phyloP scores from a whole-genome alignment of 1,140 invertebrate species.

The Thaumatotibia leucotreta region DNA sequence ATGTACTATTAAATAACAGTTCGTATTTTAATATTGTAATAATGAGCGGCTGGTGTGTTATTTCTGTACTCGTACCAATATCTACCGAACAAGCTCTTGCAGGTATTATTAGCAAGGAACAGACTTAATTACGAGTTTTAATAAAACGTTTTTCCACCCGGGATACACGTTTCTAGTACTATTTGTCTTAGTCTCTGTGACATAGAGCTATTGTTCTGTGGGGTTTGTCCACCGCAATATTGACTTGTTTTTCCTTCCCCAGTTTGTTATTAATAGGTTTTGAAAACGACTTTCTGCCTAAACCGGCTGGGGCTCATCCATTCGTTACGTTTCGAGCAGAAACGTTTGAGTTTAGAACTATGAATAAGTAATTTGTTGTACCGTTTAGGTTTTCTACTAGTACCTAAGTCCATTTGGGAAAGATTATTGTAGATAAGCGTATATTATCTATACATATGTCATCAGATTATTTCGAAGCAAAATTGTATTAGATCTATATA shows the following conservation, averaged over 20 bases:
- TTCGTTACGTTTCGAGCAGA: background rate
- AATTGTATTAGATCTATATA: no score
- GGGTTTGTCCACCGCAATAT: conserved; percentile 47
- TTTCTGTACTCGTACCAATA: background rate
- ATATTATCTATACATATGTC: no score
- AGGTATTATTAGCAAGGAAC: conserved; percentile 14
- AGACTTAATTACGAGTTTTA: conserved; percentile 10
- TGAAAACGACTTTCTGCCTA: background rate
- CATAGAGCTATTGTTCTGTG: conserved; percentile 55
- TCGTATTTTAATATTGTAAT: no score
- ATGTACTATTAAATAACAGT: no score
- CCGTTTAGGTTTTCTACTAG: no score
- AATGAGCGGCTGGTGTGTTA: no score
- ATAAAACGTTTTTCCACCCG: conserved; percentile 35
- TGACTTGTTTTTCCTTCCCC: conserved; percentile 37
- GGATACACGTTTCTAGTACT: conserved; percentile 17
- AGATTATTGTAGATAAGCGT: no score
- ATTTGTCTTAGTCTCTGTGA: conserved; percentile 55
- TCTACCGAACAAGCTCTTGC: background rate
- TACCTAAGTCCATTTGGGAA: no score
- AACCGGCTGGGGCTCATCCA: background rate
- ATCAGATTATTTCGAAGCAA: no score
- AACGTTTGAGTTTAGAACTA: background rate
- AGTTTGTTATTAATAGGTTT: conserved; percentile 40
- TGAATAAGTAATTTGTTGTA: no score